Evolutionary conservation across 92 coral and sea anemone species (phyloP).

Genomic region (Epizoanthus scotinus): DNA sequence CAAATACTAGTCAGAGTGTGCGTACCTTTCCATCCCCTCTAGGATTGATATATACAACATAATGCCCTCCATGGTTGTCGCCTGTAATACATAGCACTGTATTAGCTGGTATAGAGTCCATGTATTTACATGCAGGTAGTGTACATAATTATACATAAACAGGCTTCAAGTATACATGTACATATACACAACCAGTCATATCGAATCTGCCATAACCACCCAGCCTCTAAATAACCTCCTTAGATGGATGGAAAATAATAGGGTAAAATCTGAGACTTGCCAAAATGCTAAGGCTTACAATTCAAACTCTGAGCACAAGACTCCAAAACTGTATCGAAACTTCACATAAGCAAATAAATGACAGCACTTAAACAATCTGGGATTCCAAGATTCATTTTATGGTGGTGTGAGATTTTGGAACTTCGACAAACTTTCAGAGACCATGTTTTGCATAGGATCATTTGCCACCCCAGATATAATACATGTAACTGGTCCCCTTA

Average conservation of each 20-base stretch:
- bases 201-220: not conserved
- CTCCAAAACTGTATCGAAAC: no score
- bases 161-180: not conserved
- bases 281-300: no score
- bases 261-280: no score
- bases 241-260: no score
- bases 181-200: not conserved
- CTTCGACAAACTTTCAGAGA: no score
- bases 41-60: conserved; percentile 96
- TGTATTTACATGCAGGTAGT: not conserved
- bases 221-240: not conserved
- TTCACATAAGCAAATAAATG: not conserved
- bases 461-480: no score
- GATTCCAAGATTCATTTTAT: no score
- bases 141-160: not conserved
- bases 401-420: no score
- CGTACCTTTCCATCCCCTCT: conserved; percentile 94
- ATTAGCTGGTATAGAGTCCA: not conserved
- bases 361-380: no score
- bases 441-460: no score
- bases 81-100: conserved; percentile 56
- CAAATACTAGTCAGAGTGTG: not conserved
- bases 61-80: conserved; percentile 99
- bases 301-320: no score
- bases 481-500: no score